phyloP scores from a whole-genome alignment of 1,140 invertebrate genomes.

The Diuraphis noxia region DNA sequence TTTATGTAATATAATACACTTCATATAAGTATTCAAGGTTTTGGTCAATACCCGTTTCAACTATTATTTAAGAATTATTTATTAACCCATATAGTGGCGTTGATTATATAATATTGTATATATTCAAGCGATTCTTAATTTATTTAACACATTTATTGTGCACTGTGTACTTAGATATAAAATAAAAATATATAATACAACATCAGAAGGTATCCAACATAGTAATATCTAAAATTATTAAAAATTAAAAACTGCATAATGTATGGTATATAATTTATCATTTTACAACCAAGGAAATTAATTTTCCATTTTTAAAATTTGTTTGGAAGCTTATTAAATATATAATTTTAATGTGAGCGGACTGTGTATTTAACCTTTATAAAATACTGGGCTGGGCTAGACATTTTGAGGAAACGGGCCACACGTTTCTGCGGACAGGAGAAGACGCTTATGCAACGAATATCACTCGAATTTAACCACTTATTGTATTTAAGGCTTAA shows the following conservation, averaged over 20 bases:
- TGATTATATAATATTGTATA: background rate
- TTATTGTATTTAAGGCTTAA: background rate
- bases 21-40: background rate
- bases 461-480: too few relatives aligned
- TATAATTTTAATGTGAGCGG: background rate
- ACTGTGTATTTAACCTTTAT: background rate
- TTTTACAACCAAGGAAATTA: background rate
- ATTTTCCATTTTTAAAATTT: too few relatives aligned
- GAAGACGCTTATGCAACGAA: background rate
- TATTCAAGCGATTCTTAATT: background rate
- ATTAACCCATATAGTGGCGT: background rate
- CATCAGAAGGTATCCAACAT: background rate
- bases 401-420: background rate
- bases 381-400: background rate
- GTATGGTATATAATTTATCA: background rate
- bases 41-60: background rate
- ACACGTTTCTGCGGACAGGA: background rate
- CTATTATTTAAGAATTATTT: background rate
- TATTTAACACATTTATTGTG: background rate
- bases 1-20: background rate
- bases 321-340: too few relatives aligned
- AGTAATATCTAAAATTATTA: background rate
- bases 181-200: background rate
- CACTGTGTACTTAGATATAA: background rate
- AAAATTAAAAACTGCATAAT: background rate